Conservation (phyloP, 1,140 invertebrate species). For the Reticulitermes speratus region DNA sequence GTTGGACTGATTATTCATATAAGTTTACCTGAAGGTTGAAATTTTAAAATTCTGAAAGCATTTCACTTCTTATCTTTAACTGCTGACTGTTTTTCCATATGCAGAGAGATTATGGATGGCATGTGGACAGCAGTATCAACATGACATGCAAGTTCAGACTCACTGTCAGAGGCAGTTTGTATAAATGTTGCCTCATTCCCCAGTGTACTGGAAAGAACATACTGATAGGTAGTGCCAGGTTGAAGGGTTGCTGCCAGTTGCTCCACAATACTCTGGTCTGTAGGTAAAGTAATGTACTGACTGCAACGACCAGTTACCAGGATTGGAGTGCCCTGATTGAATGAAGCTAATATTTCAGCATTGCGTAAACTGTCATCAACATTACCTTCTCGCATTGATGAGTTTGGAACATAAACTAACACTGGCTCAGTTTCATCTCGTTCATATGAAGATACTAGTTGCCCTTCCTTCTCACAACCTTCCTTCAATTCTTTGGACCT, state of each 20-base stretch:
- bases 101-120: slow-evolving; percentile 12
- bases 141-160: neutral
- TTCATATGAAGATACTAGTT: neutral
- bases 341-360: slow-evolving; percentile 27
- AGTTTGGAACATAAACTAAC: slow-evolving; percentile 28
- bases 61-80: slow-evolving; percentile 17
- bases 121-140: neutral
- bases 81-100: slow-evolving; percentile 11
- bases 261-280: slow-evolving; percentile 16
- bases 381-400: neutral
- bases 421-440: neutral
- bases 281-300: slow-evolving; percentile 20
- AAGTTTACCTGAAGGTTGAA: neutral
- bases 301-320: slow-evolving; percentile 23
- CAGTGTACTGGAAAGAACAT: slow-evolving; percentile 16
- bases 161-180: slow-evolving; percentile 11
- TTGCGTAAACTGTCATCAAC: slow-evolving; percentile 19
- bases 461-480: neutral
- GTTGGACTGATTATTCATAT: too few relatives aligned
- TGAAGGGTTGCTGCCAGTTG: neutral
- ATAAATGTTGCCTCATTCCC: neutral
- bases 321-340: slow-evolving; percentile 19
- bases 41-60: neutral
- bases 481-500: neutral
- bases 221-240: slow-evolving; percentile 18